Conservation (phyloP, 2,797 vertebrate genomes). For the Melanotaenia pygmaea region DNA sequence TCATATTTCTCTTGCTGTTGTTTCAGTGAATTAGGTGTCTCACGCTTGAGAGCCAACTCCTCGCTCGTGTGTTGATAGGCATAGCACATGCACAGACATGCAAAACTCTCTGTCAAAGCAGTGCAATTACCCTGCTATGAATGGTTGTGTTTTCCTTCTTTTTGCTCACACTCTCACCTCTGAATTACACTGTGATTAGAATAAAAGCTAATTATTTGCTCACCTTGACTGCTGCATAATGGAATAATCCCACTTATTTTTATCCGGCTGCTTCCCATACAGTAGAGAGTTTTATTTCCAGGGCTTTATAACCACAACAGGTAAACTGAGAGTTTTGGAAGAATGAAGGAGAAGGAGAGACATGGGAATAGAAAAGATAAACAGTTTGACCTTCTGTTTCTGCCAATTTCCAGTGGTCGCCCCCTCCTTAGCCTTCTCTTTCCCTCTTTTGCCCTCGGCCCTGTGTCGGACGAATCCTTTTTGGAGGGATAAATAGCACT, state of each 20-base stretch:
- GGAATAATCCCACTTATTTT: conserved; percentile 33
- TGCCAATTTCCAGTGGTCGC: conserved; percentile 81
- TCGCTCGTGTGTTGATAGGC: conserved; percentile 56
- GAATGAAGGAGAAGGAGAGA: conserved; percentile 74
- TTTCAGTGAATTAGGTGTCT: conserved; percentile 66
- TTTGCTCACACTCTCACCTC: conserved; percentile 39
- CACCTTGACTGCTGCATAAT: conserved; percentile 28
- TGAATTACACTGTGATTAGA: conserved; percentile 2
- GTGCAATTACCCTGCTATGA: conserved; percentile 36
- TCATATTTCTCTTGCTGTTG: conserved; percentile 68
- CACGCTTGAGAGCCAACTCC: conserved; percentile 51
- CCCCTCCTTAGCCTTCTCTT: conserved; percentile 77
- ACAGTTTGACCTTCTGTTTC: conserved; percentile 88
- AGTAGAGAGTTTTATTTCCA: conserved; percentile 39
- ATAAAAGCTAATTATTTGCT: conserved; percentile 43
- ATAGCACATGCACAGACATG: conserved; percentile 46
- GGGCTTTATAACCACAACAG: conserved; percentile 72
- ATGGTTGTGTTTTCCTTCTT: conserved; percentile 34
- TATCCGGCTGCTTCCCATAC: conserved; percentile 31
- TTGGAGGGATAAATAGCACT: conserved; percentile 88
- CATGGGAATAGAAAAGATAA: conserved; percentile 82
- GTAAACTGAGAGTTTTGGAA: conserved; percentile 73
- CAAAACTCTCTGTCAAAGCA: conserved; percentile 47
- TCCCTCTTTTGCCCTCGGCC: conserved; percentile 76
- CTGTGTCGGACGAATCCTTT: conserved; percentile 87